These are phyloP conservation scores for Polymixis lichenea DNA, from an alignment of 2,888 invertebrate genomes.

Conservation along the genomic window DNA sequence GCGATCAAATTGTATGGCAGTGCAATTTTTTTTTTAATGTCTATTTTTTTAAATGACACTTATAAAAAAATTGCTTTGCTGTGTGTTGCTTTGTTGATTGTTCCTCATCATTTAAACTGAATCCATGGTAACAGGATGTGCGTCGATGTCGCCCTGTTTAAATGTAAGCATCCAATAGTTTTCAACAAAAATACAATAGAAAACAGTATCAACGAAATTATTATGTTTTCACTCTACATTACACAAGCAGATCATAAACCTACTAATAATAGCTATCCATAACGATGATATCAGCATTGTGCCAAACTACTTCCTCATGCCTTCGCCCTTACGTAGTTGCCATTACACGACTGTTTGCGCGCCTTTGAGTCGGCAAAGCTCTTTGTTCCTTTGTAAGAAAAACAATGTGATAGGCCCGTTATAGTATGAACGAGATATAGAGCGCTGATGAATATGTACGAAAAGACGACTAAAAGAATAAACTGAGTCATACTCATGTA, in stretches of 20 bases:
- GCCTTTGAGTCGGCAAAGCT: conserved; percentile 52
- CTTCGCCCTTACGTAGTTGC: conserved; percentile 21
- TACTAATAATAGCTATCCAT: background rate
- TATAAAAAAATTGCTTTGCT: too few species aligned
- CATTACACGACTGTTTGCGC: conserved; percentile 56
- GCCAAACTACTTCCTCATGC: conserved; percentile 31
- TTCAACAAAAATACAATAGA: background rate
- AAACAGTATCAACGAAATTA: too few species aligned
- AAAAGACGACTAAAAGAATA: background rate
- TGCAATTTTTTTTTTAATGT: too few species aligned
- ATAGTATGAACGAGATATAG: conserved; percentile 27
- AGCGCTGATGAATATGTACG: conserved; percentile 29
- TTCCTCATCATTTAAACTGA: too few species aligned
- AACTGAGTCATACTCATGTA: background rate
- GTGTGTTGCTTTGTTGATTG: too few species aligned
- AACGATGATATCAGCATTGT: conserved; percentile 3
- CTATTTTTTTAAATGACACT: too few species aligned
- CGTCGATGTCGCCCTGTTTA: too few species aligned
- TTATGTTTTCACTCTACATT: too few species aligned
- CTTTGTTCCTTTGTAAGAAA: conserved; percentile 62
- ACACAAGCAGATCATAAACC: background rate
- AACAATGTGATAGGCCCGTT: conserved; percentile 41
- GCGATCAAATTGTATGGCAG: too few species aligned
- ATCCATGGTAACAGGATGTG: too few species aligned
- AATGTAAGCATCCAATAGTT: too few species aligned